phyloP scores from a whole-genome alignment of 2,113 vertebrate genomes.

The Cryptotis parvus region DNA sequence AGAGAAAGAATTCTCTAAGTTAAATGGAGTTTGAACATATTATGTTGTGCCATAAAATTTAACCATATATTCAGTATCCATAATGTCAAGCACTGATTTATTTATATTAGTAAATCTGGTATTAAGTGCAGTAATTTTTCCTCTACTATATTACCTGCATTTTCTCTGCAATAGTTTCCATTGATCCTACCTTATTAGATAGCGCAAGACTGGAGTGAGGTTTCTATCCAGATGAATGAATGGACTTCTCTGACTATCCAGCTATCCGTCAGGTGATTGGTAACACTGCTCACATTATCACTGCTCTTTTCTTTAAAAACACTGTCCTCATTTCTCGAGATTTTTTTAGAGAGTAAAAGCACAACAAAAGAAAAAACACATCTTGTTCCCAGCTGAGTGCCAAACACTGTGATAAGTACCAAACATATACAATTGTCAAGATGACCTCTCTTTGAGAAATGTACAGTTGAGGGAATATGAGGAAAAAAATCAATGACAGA shows the following conservation, averaged over 20 bases:
- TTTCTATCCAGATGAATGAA: background rate
- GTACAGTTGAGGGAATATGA: background rate
- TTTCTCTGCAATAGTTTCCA: background rate
- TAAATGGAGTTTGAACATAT: background rate
- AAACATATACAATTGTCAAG: background rate
- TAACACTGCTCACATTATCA: accelerated
- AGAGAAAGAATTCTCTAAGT: background rate
- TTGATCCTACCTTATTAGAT: background rate
- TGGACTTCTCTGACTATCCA: background rate
- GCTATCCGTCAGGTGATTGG: background rate
- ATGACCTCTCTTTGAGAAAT: background rate
- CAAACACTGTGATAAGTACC: background rate
- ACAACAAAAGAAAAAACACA: too few species aligned
- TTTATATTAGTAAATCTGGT: background rate
- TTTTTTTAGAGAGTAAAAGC: background rate
- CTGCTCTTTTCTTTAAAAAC: background rate
- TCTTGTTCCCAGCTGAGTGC: too few species aligned
- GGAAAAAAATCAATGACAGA: background rate
- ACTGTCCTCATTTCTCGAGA: background rate
- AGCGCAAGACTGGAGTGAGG: background rate
- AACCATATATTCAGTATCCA: background rate
- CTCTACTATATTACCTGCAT: background rate
- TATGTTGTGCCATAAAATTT: background rate
- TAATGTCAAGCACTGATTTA: background rate
- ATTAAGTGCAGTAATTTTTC: background rate